Conservation (phyloP, 1,140 invertebrate genomes). For the Drosophila quadrilineata region DNA sequence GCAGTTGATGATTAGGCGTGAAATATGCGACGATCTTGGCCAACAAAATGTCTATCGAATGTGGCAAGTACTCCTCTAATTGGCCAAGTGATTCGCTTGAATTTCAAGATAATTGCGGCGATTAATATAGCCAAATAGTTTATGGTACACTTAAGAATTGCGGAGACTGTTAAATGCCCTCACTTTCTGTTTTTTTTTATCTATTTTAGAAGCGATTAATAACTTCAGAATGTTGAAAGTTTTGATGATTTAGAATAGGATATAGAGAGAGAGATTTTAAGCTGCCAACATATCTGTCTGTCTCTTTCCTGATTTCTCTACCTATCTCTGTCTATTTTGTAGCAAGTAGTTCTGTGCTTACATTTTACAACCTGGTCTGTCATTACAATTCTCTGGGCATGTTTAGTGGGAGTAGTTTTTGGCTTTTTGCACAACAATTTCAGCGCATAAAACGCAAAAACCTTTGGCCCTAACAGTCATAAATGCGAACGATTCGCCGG, state of each 20-base stretch:
- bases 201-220: not conserved
- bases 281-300: not conserved
- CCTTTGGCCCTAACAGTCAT: slow-evolving; percentile 64
- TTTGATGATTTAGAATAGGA: too few relatives aligned
- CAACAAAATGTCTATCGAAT: slow-evolving; percentile 4
- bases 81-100: not conserved
- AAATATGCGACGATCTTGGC: slow-evolving; percentile 27
- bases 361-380: slow-evolving; percentile 28
- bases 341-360: slow-evolving; percentile 25
- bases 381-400: slow-evolving; percentile 29
- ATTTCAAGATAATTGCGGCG: not conserved
- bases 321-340: slow-evolving; percentile 7
- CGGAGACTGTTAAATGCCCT: too few relatives aligned
- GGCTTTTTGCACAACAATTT: slow-evolving; percentile 44
- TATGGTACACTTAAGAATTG: too few relatives aligned
- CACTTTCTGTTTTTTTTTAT: too few relatives aligned
- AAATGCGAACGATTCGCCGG: slow-evolving; percentile 54
- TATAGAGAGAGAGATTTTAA: too few relatives aligned
- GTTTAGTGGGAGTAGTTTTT: too few relatives aligned
- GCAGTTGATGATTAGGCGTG: slow-evolving; percentile 51
- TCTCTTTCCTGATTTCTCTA: not conserved
- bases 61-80: not conserved
- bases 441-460: slow-evolving; percentile 48
- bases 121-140: not conserved
- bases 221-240: not conserved